Percentiles rank a stretch among this genome's conserved stretches.
phyloP scores from a whole-genome alignment of 2,797 vertebrate genomes.

The Falco naumanni region DNA sequence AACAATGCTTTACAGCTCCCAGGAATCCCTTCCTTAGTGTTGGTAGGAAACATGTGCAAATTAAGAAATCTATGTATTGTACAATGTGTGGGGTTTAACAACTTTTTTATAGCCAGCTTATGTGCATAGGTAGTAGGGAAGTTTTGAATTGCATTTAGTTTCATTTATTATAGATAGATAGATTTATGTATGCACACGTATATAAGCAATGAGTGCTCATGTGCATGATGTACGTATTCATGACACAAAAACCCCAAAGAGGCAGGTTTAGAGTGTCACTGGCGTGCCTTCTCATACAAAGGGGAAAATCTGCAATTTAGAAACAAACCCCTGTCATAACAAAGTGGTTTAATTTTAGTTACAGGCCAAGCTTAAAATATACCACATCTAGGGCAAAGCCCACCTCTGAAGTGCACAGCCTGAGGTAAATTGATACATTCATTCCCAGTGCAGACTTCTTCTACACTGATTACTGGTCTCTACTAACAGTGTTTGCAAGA shows the following conservation, averaged over 20 bases:
- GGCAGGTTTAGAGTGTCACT: not conserved
- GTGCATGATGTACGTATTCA: not conserved
- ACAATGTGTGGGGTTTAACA: not conserved
- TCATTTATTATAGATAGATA: not conserved
- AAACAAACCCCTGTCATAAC: not conserved
- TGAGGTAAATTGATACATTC: constrained; percentile 77
- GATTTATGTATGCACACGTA: not conserved
- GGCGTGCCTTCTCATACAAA: not conserved
- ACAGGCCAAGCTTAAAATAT: not conserved
- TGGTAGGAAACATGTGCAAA: not conserved
- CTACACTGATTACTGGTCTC: constrained; percentile 69
- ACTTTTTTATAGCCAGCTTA: not conserved
- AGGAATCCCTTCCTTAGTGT: not conserved
- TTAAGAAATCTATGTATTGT: not conserved
- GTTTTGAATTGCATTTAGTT: not conserved
- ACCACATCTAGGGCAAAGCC: constrained; percentile 30
- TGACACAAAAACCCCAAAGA: not conserved
- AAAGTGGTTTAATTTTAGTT: constrained; percentile 41
- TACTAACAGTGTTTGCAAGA: constrained; percentile 78
- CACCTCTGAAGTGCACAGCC: constrained; percentile 63
- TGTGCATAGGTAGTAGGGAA: not conserved
- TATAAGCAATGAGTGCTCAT: not conserved
- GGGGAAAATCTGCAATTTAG: not conserved
- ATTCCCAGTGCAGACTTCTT: constrained; percentile 58
- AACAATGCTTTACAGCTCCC: not conserved